Evolutionary conservation across 2,888 invertebrate genomes (phyloP), one percentile per base, ranked within the genome.

Genomic region (Nomada fabriciana): DNA sequence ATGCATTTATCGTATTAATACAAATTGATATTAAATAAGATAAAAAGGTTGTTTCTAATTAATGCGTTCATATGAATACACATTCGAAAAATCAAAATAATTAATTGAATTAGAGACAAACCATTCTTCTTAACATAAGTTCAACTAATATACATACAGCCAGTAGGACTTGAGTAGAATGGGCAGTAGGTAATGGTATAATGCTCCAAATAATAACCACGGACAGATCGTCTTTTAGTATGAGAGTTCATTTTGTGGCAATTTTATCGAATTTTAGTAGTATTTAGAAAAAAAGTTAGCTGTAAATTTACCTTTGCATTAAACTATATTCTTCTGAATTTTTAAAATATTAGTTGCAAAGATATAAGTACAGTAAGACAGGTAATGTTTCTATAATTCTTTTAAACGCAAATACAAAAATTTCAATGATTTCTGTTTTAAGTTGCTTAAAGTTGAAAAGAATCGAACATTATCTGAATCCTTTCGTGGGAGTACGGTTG

Each of bases 401-500:
- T 63, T 61, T 13, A 77, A 61, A 55, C 61, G 50, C 50, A 79
- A 77, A 69, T 70, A 63, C 60, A 10, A 70, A 13, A 42, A 25
- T 47, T 52, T 52, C 50, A 52, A 20, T 5, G 9, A 23, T 18
- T 29, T 52, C 11, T 57, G 5, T n/a, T 57, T 55, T 55, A 23
- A 29, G 11, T 29, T 29, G 23, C 29, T 53, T 25, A 59, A n/a
- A 36, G n/a, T 59, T 52, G 15, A 29, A 80, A 72, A 80, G 80
- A 80, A 80, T 80, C 80, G 80, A 80, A 80, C 80, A 59, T 80
- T 67, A 67, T 80, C 60, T 29, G 61, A 79, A 71, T 50, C 47
- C 42, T 71, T 67, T 50, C 23, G 10, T n/a, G 52, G 43, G 42
- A 47, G 60, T 53, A 80, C 36, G 25, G 20, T 71, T 55, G 25